Conservation (phyloP, 2,797 vertebrate species). For the Sparidentex hasta region DNA sequence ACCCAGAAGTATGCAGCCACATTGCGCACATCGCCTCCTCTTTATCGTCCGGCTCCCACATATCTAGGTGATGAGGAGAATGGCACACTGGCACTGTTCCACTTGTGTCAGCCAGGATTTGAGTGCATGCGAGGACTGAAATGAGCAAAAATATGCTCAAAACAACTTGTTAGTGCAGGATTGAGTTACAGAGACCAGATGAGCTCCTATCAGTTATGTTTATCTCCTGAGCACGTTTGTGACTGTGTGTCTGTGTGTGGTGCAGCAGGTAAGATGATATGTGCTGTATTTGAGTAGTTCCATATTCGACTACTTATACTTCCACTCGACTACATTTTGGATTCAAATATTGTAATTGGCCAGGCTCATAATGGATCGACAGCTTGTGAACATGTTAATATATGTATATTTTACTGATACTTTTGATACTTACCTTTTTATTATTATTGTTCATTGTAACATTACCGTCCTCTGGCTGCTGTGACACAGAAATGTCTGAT, state of each 20-base stretch:
- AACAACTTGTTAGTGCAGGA: neutral
- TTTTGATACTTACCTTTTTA: no score
- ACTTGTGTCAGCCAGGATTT: constrained; percentile 35
- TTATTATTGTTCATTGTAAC: no score
- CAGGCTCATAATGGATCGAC: no score
- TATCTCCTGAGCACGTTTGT: constrained; percentile 21
- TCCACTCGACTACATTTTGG: no score
- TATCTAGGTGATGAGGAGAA: constrained; percentile 70
- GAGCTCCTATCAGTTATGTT: neutral
- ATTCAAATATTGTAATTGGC: no score
- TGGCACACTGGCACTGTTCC: constrained; percentile 54
- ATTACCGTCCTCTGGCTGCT: no score
- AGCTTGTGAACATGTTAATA: no score
- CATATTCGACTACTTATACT: no score
- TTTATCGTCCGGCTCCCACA: constrained; percentile 66
- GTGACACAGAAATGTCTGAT: no score
- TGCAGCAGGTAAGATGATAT: constrained; percentile 9
- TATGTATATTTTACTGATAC: no score
- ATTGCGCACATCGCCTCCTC: constrained; percentile 50
- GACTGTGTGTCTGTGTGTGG: constrained; percentile 17
- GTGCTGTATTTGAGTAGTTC: neutral
- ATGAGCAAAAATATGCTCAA: neutral
- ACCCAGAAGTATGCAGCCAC: constrained; percentile 33
- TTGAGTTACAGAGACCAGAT: neutral
- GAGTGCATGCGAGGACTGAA: constrained; percentile 15